phyloP scores from a whole-genome alignment of 53 echinoderm and acorn worm species.

The Henricia sp. region DNA sequence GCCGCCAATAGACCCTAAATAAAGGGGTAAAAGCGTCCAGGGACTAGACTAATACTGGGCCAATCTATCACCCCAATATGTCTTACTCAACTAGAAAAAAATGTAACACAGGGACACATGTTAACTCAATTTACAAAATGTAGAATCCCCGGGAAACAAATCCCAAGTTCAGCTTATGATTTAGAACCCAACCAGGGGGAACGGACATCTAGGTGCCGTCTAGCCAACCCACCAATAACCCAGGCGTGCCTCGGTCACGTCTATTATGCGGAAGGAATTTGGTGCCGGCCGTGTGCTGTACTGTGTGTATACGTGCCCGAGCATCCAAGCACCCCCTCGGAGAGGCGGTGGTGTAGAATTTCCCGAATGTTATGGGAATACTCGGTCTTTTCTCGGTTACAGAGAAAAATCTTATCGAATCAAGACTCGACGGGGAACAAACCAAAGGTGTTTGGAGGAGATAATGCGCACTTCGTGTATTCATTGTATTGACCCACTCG shows the following conservation, averaged over 20 bases:
- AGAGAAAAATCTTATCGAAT: slow-evolving; percentile 5
- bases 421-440: background rate
- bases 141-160: background rate
- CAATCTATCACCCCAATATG: background rate
- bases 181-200: slow-evolving; percentile 15
- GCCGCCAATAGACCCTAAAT: too few species aligned
- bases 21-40: slow-evolving; percentile 1
- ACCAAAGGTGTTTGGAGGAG: too few species aligned
- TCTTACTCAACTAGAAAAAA: background rate
- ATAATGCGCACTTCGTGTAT: too few species aligned
- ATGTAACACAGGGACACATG: slow-evolving; percentile 14
- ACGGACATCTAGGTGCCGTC: slow-evolving; percentile 35
- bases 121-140: slow-evolving; percentile 48
- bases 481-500: too few species aligned
- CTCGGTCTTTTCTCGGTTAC: slow-evolving; percentile 3
- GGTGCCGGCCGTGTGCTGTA: background rate
- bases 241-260: slow-evolving; percentile 43
- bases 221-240: slow-evolving; percentile 42
- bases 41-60: background rate
- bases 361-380: slow-evolving; percentile 23
- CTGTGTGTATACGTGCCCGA: background rate
- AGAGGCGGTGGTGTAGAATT: slow-evolving; percentile 31
- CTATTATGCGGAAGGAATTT: background rate
- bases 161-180: slow-evolving; percentile 23
- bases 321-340: slow-evolving; percentile 26